Percentiles rank a stretch among this genome's conserved stretches.
phyloP scores from a whole-genome alignment of 2,888 invertebrate species.

The Callimorpha dominula region DNA sequence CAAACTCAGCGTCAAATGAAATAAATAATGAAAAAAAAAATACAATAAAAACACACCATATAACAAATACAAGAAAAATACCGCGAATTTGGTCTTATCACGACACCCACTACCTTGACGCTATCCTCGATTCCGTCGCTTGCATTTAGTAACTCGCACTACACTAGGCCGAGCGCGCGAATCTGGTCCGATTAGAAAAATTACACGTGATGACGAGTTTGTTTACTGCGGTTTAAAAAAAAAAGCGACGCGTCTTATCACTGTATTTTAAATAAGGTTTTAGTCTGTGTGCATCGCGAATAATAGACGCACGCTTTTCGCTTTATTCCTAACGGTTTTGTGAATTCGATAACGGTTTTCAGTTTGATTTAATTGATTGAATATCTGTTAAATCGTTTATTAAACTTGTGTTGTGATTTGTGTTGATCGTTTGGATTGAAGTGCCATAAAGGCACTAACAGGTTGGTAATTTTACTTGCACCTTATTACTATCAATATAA shows the following conservation, averaged over 20 bases:
- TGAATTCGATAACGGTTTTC: slow-evolving; percentile 45
- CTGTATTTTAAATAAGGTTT: slow-evolving; percentile 42
- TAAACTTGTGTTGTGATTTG: slow-evolving; percentile 43
- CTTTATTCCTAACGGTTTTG: slow-evolving; percentile 40
- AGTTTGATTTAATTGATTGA: slow-evolving; percentile 43
- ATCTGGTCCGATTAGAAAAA: slow-evolving; percentile 43
- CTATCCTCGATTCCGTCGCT: slow-evolving; percentile 45
- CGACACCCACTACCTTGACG: slow-evolving; percentile 59
- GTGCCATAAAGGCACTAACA: slow-evolving; percentile 53
- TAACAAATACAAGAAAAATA: slow-evolving; percentile 33
- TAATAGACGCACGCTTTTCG: slow-evolving; percentile 44
- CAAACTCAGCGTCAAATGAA: slow-evolving; percentile 5
- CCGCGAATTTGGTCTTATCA: slow-evolving; percentile 51
- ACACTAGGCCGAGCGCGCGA: slow-evolving; percentile 54
- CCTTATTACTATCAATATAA: neutral
- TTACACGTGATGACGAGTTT: slow-evolving; percentile 49
- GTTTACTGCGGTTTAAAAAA: slow-evolving; percentile 40
- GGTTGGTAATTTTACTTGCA: slow-evolving; percentile 29
- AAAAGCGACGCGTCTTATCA: slow-evolving; percentile 40
- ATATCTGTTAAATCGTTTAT: slow-evolving; percentile 41
- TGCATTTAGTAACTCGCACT: slow-evolving; percentile 53
- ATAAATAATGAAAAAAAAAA: slow-evolving; percentile 7
- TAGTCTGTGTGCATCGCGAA: slow-evolving; percentile 51
- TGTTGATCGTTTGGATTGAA: slow-evolving; percentile 48
- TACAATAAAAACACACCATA: slow-evolving; percentile 33